Conservation (phyloP, 1,140 invertebrate species). For the Plutomurus gul region DNA sequence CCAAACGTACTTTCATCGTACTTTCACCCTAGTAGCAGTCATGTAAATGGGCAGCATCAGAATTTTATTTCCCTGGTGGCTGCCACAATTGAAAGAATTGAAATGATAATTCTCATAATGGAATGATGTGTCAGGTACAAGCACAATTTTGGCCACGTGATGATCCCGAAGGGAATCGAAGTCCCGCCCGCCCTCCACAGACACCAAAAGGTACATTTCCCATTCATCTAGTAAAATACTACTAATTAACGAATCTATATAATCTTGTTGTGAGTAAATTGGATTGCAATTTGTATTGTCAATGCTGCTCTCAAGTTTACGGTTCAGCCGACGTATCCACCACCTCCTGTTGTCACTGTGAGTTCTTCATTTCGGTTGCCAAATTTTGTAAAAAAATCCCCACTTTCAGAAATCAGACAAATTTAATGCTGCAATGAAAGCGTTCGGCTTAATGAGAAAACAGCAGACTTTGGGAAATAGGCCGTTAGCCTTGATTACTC, state of each 20-base stretch:
- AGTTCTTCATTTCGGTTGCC: not conserved
- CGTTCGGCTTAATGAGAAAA: no score
- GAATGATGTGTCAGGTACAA: conserved; percentile 61
- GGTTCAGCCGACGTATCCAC: not conserved
- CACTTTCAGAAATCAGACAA: no score
- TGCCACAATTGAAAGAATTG: no score
- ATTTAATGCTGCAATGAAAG: no score
- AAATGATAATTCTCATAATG: not conserved
- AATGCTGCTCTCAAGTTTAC: not conserved
- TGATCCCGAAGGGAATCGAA: conserved; percentile 81
- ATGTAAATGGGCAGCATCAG: not conserved
- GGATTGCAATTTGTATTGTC: not conserved
- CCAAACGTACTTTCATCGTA: not conserved
- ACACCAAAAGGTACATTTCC: conserved; percentile 53
- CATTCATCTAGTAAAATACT: not conserved
- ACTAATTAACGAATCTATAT: no score
- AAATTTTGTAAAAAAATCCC: no score
- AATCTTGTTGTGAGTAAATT: not conserved
- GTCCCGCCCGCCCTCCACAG: conserved; percentile 83
- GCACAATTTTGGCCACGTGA: conserved; percentile 88
- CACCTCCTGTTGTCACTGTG: not conserved
- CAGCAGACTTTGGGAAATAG: no score
- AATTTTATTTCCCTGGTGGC: not conserved
- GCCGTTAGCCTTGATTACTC: no score
- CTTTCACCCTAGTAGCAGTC: not conserved